These are phyloP conservation scores for Chymomyza procnemis DNA, from an alignment of 2,888 invertebrate genomes.

Conservation along the genomic window DNA sequence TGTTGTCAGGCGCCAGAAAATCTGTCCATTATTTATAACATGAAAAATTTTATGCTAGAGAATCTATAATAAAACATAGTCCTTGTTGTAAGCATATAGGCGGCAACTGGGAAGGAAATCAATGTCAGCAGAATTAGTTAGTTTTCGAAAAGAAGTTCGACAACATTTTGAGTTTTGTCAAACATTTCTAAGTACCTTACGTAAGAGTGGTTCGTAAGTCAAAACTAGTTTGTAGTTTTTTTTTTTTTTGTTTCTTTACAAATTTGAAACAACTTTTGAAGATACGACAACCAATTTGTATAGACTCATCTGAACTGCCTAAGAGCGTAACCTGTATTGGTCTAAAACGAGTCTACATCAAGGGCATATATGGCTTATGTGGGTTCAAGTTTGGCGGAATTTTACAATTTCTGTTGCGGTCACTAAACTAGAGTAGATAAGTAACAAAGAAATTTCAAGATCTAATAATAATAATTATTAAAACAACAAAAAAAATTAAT, in stretches of 20 bases:
- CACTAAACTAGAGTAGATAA: not conserved
- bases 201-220: no score
- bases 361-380: not conserved
- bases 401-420: constrained; percentile 17
- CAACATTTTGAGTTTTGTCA: not conserved
- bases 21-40: no score
- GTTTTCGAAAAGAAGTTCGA: not conserved
- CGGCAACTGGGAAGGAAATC: not conserved
- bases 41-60: not conserved
- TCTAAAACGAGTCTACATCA: not conserved
- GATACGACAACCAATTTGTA: no score
- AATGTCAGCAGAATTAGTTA: not conserved
- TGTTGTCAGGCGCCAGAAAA: not conserved
- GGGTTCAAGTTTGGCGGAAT: constrained; percentile 12
- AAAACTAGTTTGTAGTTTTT: no score
- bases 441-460: no score
- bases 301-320: no score
- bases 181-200: no score
- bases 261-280: no score
- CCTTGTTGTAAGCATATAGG: not conserved
- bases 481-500: no score
- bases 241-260: not conserved
- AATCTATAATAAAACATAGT: no score
- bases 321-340: no score
- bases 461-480: no score